Base-by-base conservation (phyloP, 2,797 vertebrate genomes). In the Pseudomugil gertrudae region DNA sequence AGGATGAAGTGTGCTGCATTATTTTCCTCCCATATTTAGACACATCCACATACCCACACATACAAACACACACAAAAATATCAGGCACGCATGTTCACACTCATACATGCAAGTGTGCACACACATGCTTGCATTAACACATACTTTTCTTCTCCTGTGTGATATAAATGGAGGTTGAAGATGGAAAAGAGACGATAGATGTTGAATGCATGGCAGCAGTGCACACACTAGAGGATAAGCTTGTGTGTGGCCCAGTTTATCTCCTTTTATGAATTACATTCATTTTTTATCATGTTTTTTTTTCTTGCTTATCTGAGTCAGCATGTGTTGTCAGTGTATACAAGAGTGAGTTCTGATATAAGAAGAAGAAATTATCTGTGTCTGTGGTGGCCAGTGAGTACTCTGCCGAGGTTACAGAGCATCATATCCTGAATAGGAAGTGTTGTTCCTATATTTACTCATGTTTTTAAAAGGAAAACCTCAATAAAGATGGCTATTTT, bases 401-500 rank as follows among this genome's bases (percentile, higher is more conserved):
- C 72, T 85, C 84, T 72, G 71, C 84, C 84, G 85, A 88, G 80
- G 81, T 88, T 82, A 81, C 81, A 71, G 69, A 78, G 80, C 63
- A 50, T 79, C 70, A 70, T 57, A 85, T 88, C 83, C 79, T 85
- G 82, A 90, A 90, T 82, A 72, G 85, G 83, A 84, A 74, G 74
- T 78, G 77, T 80, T 47, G 65, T 69, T 79, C 78, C 85, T 88
- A 89, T 92, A 83, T 91, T 90, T 90, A 86, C 78, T 70, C 1
- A 63, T 92, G 86, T 91, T 93, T 87, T 89, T 91, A 76, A 93
- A 92, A 89, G 91, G 90, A 92, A 92, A 91, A 84, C 77, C 83
- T 88, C 86, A 92, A 94, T 94, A 94, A 94, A 92, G 92, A 90
- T 81, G 84, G 84, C 84, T 90, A 87, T 91, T 91, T 90, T 91